Conservation (phyloP, 92 coral and sea anemone species). For the Anthopleura xanthogrammica region DNA sequence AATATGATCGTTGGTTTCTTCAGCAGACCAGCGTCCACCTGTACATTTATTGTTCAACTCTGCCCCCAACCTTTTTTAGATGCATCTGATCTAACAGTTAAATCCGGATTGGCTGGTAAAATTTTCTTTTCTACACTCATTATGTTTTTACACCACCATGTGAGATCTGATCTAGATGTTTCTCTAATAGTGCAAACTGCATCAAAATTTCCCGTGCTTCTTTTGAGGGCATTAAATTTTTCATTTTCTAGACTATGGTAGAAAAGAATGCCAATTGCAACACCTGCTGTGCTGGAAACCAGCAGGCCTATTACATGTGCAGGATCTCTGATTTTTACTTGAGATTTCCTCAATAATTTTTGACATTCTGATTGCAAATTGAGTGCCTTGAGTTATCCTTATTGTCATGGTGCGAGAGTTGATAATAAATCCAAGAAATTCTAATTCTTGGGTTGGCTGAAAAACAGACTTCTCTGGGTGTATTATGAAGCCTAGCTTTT, state of each 20-base stretch:
- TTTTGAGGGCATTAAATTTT: slow-evolving; percentile 33
- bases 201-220: slow-evolving; percentile 20
- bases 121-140: slow-evolving; percentile 3
- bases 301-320: slow-evolving; percentile 20
- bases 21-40: background rate
- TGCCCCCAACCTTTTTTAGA: slow-evolving; percentile 28
- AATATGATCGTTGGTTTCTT: background rate
- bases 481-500: no score
- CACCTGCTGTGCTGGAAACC: slow-evolving; percentile 27
- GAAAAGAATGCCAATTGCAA: slow-evolving; percentile 27
- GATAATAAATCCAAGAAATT: slow-evolving; percentile 24
- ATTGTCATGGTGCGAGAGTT: slow-evolving; percentile 39
- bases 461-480: no score
- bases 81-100: slow-evolving; percentile 23
- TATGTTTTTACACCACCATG: slow-evolving; percentile 24
- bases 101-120: slow-evolving; percentile 21
- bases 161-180: slow-evolving; percentile 11
- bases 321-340: background rate
- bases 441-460: no score
- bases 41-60: background rate
- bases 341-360: background rate
- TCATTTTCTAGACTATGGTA: slow-evolving; percentile 20
- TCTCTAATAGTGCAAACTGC: slow-evolving; percentile 5
- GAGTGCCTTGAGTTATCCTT: slow-evolving; percentile 9
- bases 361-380: background rate